Evolutionary conservation across 2,797 vertebrate genomes (phyloP), one percentile per base, ranked within the genome.

Genomic region (Brachyalestes nurse): DNA sequence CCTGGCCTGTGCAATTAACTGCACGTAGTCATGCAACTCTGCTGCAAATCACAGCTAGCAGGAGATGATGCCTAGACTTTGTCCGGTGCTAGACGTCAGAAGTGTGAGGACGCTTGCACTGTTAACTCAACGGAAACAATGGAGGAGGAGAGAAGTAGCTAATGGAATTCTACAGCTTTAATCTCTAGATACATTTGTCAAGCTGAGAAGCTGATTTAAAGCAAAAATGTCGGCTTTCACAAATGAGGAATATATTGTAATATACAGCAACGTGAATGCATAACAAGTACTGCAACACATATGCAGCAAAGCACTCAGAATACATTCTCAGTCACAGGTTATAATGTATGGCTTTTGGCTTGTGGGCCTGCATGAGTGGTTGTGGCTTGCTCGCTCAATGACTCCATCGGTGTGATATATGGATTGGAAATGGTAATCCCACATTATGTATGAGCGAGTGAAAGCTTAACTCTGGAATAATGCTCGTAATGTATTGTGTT

Each of bases 401-500:
- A 74, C 86, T 86, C 79, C 78, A 64, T 67, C 65, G 55, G 64
- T 81, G 60, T 91, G 89, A 90, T 90, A 85, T 90, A 92, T 91
- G 89, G 81, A 89, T 87, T 75, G 72, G 78, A 88, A 86, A 90
- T 84, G 82, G 89, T 92, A 90, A 92, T 92, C 87, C 88, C 82
- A 78, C 47, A 74, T 90, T 92, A 92, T 88, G 87, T 88, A 92
- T 89, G 88, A 83, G 82, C 74, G 83, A 84, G 66, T 74, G 83
- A 84, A 87, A 82, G 66, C 25, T 83, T 87, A 83, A 83, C 76
- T 79, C 82, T 87, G 84, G 67, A 88, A 86, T 84, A 87, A 85
- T 85, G 80, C 83, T 25, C 16, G 77, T 90, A 87, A 93, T 93
- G 90, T 90, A 92, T 92, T 82, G 84, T 90, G 88, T 89, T 92